Evolutionary conservation across 2,888 invertebrate species (phyloP).

Genomic region (Kuschelorhynchus macadamiae): DNA sequence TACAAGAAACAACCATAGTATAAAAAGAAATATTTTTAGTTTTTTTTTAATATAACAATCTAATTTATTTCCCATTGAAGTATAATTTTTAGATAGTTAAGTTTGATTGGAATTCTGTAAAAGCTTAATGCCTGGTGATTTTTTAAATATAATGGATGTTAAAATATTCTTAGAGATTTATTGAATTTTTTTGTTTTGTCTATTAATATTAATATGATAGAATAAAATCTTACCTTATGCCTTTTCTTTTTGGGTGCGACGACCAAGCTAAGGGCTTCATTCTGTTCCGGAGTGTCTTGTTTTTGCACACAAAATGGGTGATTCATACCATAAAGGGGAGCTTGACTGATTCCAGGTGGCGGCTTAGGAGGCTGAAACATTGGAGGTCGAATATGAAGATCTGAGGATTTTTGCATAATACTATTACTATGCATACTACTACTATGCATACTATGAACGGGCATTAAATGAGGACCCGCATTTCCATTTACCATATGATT

Average conservation of each 20-base stretch:
- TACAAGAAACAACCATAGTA: no score
- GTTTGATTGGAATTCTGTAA: no score
- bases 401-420: conserved; percentile 66
- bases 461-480: conserved; percentile 72
- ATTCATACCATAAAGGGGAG: conserved; percentile 75
- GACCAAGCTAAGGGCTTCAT: conserved; percentile 94
- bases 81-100: no score
- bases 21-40: no score
- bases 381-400: conserved; percentile 79
- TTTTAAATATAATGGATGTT: no score
- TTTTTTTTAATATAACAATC: no score
- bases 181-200: no score
- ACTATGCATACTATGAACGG: conserved; percentile 64
- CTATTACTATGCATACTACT: no score
- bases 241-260: conserved; percentile 97
- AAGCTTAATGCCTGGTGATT: no score
- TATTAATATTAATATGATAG: no score
- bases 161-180: no score
- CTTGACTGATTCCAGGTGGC: conserved; percentile 73
- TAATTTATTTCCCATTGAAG: no score
- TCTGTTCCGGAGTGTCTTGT: conserved; percentile 84
- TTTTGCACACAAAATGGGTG: conserved; percentile 75
- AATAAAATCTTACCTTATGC: conserved; percentile 83
- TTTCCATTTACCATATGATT: conserved; percentile 66
- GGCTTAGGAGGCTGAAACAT: conserved; percentile 91